phyloP scores from a whole-genome alignment of 1,140 invertebrate genomes.

The Drosophila orena region DNA sequence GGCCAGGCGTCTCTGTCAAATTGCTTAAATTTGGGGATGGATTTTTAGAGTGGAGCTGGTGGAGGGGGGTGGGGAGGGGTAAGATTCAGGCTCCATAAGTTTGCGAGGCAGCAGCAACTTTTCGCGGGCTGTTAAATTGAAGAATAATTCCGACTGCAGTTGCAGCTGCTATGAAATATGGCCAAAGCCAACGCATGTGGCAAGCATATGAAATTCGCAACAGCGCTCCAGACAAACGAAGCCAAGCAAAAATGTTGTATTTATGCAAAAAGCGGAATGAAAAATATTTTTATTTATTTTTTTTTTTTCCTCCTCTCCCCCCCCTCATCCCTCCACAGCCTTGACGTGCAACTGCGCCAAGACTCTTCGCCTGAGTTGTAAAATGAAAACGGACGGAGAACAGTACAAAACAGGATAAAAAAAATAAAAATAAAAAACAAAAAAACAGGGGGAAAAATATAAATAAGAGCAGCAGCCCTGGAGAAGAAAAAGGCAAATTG shows the following conservation, averaged over 20 bases:
- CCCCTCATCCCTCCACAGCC: too few relatives aligned
- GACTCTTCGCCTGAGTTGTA: slow-evolving; percentile 52
- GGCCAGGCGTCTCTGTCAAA: slow-evolving; percentile 66
- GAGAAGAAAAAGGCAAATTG: slow-evolving; percentile 51
- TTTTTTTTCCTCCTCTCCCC: too few relatives aligned
- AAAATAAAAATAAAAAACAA: background rate
- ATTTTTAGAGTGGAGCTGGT: background rate
- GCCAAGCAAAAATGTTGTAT: slow-evolving; percentile 70
- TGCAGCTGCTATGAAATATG: slow-evolving; percentile 69
- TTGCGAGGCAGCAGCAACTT: slow-evolving; percentile 49
- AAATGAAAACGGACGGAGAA: slow-evolving; percentile 57
- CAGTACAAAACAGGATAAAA: slow-evolving; percentile 1
- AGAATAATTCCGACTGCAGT: slow-evolving; percentile 66
- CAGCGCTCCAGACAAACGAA: slow-evolving; percentile 17
- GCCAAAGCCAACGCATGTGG: slow-evolving; percentile 66
- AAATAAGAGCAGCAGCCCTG: slow-evolving; percentile 29
- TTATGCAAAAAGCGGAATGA: slow-evolving; percentile 80
- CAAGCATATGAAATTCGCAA: slow-evolving; percentile 72
- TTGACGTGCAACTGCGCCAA: slow-evolving; percentile 72
- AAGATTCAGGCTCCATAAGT: slow-evolving; percentile 11
- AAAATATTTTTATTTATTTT: slow-evolving; percentile 67
- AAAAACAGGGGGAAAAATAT: slow-evolving; percentile 20
- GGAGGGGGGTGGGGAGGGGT: too few relatives aligned
- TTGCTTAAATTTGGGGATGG: slow-evolving; percentile 62
- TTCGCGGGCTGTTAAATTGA: slow-evolving; percentile 77